Percentiles rank a stretch among this genome's conserved stretches.
These are phyloP conservation scores for Amaurobius ferox DNA, from an alignment of 2,888 invertebrate species.

Conservation along the genomic window DNA sequence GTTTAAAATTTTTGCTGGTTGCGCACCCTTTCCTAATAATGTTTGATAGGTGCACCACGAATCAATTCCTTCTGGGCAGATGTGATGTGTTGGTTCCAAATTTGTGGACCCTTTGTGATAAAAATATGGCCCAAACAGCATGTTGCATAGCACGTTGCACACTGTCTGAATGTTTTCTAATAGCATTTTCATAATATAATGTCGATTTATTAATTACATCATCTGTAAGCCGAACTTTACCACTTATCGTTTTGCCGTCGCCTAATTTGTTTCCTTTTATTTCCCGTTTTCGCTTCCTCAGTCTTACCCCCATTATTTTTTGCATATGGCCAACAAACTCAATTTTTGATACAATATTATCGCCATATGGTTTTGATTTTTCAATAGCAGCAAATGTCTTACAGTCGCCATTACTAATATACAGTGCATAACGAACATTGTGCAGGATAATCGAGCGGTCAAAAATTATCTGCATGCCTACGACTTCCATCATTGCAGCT, in stretches of 20 bases:
- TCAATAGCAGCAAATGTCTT: not conserved
- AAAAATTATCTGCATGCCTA: not conserved
- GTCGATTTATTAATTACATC: too few relatives aligned
- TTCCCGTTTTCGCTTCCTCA: too few relatives aligned
- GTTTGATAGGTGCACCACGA: slow-evolving; percentile 7
- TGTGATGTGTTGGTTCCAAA: not conserved
- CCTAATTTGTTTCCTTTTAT: too few relatives aligned
- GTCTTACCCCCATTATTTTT: not conserved
- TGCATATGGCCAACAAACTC: not conserved
- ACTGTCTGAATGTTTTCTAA: too few relatives aligned
- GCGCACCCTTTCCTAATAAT: not conserved
- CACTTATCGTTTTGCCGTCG: not conserved
- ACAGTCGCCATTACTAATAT: slow-evolving; percentile 28
- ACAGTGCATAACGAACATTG: not conserved
- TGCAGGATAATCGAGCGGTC: not conserved
- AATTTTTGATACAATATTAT: not conserved
- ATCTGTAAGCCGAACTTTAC: slow-evolving; percentile 2
- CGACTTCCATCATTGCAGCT: too few relatives aligned
- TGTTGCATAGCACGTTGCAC: too few relatives aligned
- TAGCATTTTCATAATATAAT: too few relatives aligned
- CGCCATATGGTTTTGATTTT: slow-evolving; percentile 1
- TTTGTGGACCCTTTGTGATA: slow-evolving; percentile 10
- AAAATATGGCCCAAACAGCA: slow-evolving; percentile 3
- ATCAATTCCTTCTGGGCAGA: slow-evolving; percentile 3
- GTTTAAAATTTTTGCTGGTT: not conserved